phyloP scores from a whole-genome alignment of 2,888 invertebrate species.

The Cheilosia pagana region DNA sequence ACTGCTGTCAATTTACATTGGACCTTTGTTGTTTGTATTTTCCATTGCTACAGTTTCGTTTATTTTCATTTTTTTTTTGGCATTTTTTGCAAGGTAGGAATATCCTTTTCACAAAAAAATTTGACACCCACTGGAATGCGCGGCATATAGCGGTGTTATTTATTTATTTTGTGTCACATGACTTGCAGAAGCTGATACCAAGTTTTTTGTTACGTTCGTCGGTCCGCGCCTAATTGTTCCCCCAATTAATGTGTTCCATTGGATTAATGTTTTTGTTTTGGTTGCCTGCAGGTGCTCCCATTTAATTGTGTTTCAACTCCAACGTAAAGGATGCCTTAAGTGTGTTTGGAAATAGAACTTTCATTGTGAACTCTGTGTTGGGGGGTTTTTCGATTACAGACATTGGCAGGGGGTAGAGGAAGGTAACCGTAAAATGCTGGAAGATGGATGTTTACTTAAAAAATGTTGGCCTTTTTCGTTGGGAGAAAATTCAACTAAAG shows the following conservation, averaged over 20 bases:
- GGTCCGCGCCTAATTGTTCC: background rate
- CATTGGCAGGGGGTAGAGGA: no score
- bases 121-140: slow-evolving; percentile 15
- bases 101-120: slow-evolving; percentile 11
- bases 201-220: background rate
- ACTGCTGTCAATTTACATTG: slow-evolving; percentile 37
- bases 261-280: slow-evolving; percentile 13
- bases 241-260: slow-evolving; percentile 3
- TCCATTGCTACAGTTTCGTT: slow-evolving; percentile 1
- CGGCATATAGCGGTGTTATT: background rate
- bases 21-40: slow-evolving; percentile 11
- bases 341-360: background rate
- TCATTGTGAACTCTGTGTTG: background rate
- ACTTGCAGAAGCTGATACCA: background rate
- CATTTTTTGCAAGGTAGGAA: background rate
- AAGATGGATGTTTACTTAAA: no score
- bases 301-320: slow-evolving; percentile 24
- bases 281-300: background rate
- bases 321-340: background rate
- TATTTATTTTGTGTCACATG: background rate
- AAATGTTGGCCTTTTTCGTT: no score
- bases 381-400: background rate
- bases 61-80: background rate
- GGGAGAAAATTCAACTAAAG: no score
- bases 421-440: no score